Evolutionary conservation across 2,113 vertebrate species (phyloP), one percentile per base, ranked within the genome.

Genomic region (Pseudorasbora parva): DNA sequence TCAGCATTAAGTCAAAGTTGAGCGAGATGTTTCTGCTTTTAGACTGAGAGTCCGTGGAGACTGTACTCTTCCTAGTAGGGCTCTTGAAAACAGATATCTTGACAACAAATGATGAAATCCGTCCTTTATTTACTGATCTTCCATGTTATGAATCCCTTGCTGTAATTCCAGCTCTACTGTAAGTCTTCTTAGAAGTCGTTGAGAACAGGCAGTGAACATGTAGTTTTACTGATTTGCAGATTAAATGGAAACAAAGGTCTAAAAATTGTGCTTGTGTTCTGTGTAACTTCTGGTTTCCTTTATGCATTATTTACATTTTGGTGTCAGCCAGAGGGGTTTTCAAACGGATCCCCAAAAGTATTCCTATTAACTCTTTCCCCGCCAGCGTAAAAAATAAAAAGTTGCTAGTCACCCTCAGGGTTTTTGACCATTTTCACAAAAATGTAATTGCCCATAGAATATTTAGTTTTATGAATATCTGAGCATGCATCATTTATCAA

Each of bases 1-100:
- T 59, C 12, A 17, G 54, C 33, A 5, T 77, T 43, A 77, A 21
- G 45, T 59, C 33, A 77, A 77, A 77, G 33, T 77, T 77, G 75
- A 77, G 33, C 10, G 12, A 56, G 54, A 41, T 77, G 21, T 41
- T 59, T 15, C 2, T 37, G 27, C 27, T 37, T 76, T 56, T 12
- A 56, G 56, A 37, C 19, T 10, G 7, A 54, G 73, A 56, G 49
- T 33, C 49, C 27, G n/a, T 56, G 49, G 27, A 56, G 73, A 33
- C 19, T 37, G 25, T 11, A 19, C 27, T 76, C 73, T 56, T 56
- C 49, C 9, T 21, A 56, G 27, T 56, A 33, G 73, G 66, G 19
- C 17, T 30, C 64, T n/a, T 43, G 21, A 69, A 43, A 56, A 14
- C n/a, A 33, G 33, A 49, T 8, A 51, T 49, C 27, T 51, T 74